Evolutionary conservation across 2,113 vertebrate species (phyloP).

Genomic region (Ceratotherium simum): DNA sequence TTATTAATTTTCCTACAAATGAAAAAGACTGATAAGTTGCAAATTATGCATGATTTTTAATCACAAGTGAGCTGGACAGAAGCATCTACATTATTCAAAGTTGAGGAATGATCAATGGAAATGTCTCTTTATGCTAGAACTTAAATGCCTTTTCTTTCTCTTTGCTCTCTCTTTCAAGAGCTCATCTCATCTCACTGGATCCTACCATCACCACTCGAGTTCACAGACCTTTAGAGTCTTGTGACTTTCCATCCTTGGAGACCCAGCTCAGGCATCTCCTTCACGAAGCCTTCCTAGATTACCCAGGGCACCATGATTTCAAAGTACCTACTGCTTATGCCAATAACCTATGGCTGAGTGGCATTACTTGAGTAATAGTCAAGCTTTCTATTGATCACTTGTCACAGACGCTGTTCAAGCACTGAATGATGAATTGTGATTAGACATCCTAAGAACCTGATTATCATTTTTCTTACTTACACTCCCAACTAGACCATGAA

Average conservation of each 20-base stretch:
- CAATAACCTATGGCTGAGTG: background rate
- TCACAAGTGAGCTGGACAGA: background rate
- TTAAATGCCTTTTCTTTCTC: background rate
- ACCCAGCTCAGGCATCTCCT: background rate
- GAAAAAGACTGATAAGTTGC: background rate
- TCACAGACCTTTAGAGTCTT: background rate
- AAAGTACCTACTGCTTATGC: background rate
- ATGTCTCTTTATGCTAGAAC: background rate
- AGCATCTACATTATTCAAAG: background rate
- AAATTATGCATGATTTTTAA: background rate
- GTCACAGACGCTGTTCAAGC: background rate
- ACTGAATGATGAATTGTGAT: background rate
- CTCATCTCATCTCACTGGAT: background rate
- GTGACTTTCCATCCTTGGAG: background rate
- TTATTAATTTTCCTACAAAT: constrained; percentile 20
- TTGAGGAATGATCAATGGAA: background rate
- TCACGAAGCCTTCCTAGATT: background rate
- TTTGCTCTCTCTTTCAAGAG: background rate
- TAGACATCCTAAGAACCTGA: background rate
- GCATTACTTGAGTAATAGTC: background rate
- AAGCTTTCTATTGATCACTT: background rate
- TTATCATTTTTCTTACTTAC: background rate
- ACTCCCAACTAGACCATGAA: background rate
- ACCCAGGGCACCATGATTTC: background rate
- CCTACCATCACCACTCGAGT: background rate